phyloP scores from a whole-genome alignment of 2,113 vertebrate species.

The Oxygymnocypris stewartii region DNA sequence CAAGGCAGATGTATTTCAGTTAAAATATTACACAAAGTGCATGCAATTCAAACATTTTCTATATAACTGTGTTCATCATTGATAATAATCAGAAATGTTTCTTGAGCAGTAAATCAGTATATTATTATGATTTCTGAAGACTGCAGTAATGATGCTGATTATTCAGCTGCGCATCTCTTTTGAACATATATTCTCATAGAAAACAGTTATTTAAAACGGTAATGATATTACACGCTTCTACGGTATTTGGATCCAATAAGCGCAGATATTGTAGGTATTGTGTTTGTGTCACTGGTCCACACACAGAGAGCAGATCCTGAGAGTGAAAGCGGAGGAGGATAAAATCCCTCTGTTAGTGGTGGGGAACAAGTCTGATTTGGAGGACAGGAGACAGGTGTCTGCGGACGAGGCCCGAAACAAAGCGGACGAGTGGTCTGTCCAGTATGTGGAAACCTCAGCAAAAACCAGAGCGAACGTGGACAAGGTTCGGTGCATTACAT shows the following conservation, averaged over 20 bases:
- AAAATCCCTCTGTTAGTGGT: constrained; percentile 90
- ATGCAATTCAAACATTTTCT: too few species aligned
- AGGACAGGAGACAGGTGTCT: constrained; percentile 89
- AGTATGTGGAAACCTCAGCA: constrained; percentile 96
- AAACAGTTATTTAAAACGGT: background rate
- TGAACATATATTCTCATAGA: background rate
- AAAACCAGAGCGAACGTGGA: constrained; percentile 97
- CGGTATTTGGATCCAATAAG: too few species aligned
- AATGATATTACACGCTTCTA: too few species aligned
- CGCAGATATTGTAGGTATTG: too few species aligned
- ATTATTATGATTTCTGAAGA: background rate
- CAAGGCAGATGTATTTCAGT: too few species aligned
- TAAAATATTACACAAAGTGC: too few species aligned
- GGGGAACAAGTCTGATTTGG: constrained; percentile 96
- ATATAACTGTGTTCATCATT: background rate
- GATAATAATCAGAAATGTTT: background rate
- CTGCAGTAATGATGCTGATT: background rate
- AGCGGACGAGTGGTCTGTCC: constrained; percentile 89
- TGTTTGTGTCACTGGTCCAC: too few species aligned
- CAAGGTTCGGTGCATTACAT: constrained; percentile 78
- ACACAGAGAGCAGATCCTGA: constrained; percentile 87
- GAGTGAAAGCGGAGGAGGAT: constrained; percentile 95
- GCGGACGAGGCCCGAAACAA: constrained; percentile 83
- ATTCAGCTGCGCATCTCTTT: too few species aligned
- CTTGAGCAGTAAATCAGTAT: background rate